A percentile compares a stretch with the other conserved stretches of the same genome.
These are phyloP conservation scores for Lucinisca nassula DNA, from an alignment of 2,888 invertebrate genomes.

Conservation along the genomic window DNA sequence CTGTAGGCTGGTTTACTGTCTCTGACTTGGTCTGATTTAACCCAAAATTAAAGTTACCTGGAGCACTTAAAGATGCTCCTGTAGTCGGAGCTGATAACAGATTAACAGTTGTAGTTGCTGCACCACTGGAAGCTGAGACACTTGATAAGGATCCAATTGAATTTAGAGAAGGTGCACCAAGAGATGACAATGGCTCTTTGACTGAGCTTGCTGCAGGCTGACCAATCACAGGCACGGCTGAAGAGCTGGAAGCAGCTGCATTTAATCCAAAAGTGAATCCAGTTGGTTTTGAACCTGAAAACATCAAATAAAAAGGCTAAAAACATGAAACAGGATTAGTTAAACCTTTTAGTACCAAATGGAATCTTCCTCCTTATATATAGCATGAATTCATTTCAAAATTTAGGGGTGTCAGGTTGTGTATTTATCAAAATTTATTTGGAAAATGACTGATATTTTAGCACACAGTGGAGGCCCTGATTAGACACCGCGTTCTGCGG, in stretches of 20 bases:
- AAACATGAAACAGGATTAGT: too few relatives aligned
- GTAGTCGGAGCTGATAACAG: neutral
- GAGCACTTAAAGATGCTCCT: neutral
- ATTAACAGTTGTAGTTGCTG: neutral
- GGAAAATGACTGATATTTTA: too few relatives aligned
- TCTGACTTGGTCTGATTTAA: neutral
- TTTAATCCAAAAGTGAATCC: neutral
- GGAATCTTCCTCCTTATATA: too few relatives aligned
- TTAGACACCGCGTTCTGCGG: too few relatives aligned
- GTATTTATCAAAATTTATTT: too few relatives aligned
- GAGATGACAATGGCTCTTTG: neutral
- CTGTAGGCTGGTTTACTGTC: neutral
- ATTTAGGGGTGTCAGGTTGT: too few relatives aligned
- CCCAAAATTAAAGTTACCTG: neutral
- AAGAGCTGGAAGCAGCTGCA: neutral
- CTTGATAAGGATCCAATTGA: neutral
- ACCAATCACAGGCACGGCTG: neutral
- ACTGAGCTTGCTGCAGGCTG: neutral
- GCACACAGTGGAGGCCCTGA: too few relatives aligned
- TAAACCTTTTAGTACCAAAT: too few relatives aligned
- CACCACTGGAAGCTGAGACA: neutral
- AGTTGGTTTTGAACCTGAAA: neutral
- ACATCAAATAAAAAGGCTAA: neutral
- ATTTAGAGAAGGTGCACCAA: neutral
- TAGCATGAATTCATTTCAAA: too few relatives aligned